Conservation (phyloP, 2,888 invertebrate species). For the Pterostichus niger region DNA sequence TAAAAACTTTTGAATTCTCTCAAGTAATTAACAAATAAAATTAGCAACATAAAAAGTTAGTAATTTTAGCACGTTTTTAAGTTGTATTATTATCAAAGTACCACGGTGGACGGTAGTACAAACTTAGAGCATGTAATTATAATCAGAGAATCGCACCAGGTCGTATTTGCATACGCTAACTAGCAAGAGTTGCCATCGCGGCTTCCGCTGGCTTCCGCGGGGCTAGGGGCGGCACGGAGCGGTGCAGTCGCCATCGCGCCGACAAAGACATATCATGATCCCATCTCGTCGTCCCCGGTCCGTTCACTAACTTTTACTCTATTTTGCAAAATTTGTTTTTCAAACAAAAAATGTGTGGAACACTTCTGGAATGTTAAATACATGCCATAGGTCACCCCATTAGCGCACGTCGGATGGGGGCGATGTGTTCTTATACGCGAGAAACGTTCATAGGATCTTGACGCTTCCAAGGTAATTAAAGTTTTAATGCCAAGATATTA, state of each 20-base stretch:
- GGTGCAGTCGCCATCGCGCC: slow-evolving; percentile 29
- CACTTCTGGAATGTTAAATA: slow-evolving; percentile 75
- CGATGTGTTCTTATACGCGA: slow-evolving; percentile 67
- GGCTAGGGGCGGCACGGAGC: background rate
- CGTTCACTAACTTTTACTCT: slow-evolving; percentile 73
- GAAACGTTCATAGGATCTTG: slow-evolving; percentile 51
- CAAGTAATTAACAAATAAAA: slow-evolving; percentile 46
- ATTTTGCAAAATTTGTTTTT: slow-evolving; percentile 76
- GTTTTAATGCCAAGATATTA: slow-evolving; percentile 6
- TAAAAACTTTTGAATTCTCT: slow-evolving; percentile 32
- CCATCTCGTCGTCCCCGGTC: slow-evolving; percentile 42
- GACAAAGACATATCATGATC: slow-evolving; percentile 67
- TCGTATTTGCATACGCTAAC: slow-evolving; percentile 66
- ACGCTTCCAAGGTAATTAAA: slow-evolving; percentile 32
- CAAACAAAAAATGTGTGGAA: slow-evolving; percentile 74
- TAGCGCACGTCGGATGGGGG: slow-evolving; percentile 71
- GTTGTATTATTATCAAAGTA: slow-evolving; percentile 56
- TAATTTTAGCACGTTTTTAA: slow-evolving; percentile 61
- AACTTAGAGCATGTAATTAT: slow-evolving; percentile 65
- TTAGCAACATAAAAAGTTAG: slow-evolving; percentile 42
- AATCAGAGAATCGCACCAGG: slow-evolving; percentile 62
- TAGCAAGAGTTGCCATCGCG: slow-evolving; percentile 59
- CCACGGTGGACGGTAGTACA: slow-evolving; percentile 34
- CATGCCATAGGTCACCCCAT: slow-evolving; percentile 74
- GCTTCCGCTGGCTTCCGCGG: background rate